Evolutionary conservation across 2,888 invertebrate genomes (phyloP).

Genomic region (Altica lythri): DNA sequence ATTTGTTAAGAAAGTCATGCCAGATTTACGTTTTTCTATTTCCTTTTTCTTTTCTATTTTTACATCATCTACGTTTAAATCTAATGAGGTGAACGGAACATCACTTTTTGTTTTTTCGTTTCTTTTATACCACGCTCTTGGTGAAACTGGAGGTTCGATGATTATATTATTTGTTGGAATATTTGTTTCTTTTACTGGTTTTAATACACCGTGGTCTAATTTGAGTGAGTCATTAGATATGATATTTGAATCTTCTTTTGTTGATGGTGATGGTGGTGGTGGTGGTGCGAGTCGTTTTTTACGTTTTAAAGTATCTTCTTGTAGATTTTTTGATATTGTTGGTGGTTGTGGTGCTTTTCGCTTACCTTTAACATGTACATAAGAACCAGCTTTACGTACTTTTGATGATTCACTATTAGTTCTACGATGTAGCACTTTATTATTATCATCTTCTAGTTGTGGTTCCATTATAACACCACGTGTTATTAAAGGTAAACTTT

Average conservation of each 20-base stretch:
- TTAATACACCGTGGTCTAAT: conserved; percentile 59
- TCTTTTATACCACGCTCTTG: conserved; percentile 71
- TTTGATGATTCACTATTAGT: conserved; percentile 67
- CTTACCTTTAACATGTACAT: conserved; percentile 75
- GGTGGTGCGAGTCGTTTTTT: conserved; percentile 58
- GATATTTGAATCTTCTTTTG: conserved; percentile 47
- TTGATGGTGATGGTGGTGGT: conserved; percentile 51
- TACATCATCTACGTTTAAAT: conserved; percentile 43
- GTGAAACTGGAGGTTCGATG: conserved; percentile 57
- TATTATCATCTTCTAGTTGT: conserved; percentile 40
- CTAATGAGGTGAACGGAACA: conserved; percentile 58
- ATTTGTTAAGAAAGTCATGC: conserved; percentile 69
- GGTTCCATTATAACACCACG: conserved; percentile 40
- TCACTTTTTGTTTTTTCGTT: conserved; percentile 50
- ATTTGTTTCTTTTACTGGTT: conserved; percentile 53
- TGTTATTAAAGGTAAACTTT: conserved; percentile 58
- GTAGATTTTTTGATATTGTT: conserved; percentile 37
- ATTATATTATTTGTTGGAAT: conserved; percentile 30
- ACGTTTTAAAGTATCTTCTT: conserved; percentile 48
- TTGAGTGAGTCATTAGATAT: conserved; percentile 58
- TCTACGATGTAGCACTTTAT: conserved; percentile 59
- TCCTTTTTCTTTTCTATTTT: conserved; percentile 49
- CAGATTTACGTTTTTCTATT: conserved; percentile 63
- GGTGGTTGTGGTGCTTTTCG: conserved; percentile 76
- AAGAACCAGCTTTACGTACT: conserved; percentile 63